These are phyloP conservation scores for Nephotettix cincticeps DNA, from an alignment of 1,140 invertebrate species.

Conservation along the genomic window DNA sequence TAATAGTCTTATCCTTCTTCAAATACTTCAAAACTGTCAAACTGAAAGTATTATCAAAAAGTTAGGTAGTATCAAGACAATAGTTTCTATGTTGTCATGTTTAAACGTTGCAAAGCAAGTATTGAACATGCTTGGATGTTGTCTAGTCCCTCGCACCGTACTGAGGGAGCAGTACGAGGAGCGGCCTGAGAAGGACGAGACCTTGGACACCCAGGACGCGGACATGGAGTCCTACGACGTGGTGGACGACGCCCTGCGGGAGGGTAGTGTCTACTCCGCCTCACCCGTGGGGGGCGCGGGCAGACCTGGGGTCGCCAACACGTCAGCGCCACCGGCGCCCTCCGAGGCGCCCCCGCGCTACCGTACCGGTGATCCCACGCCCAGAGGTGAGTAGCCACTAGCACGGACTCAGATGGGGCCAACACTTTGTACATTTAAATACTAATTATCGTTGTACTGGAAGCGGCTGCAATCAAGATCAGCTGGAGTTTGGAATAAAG, in stretches of 20 bases:
- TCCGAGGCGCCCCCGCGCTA: conserved; percentile 25
- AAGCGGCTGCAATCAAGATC: no score
- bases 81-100: no score
- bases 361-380: background rate
- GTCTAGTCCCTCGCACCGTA: conserved; percentile 76
- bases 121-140: no score
- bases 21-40: no score
- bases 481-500: no score
- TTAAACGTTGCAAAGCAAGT: no score
- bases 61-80: no score
- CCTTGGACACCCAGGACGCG: conserved; percentile 48
- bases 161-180: conserved; percentile 76
- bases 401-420: no score
- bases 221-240: conserved; percentile 51
- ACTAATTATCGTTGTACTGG: no score
- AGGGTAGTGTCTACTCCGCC: conserved; percentile 50
- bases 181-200: conserved; percentile 68
- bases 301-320: conserved; percentile 42
- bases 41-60: no score
- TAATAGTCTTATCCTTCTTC: no score
- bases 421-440: no score
- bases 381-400: conserved; percentile 8
- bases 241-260: conserved; percentile 40
- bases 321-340: conserved; percentile 18
- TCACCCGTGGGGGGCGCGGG: conserved; percentile 51